phyloP scores from a whole-genome alignment of 2,113 vertebrate genomes.

The Apteryx owenii region DNA sequence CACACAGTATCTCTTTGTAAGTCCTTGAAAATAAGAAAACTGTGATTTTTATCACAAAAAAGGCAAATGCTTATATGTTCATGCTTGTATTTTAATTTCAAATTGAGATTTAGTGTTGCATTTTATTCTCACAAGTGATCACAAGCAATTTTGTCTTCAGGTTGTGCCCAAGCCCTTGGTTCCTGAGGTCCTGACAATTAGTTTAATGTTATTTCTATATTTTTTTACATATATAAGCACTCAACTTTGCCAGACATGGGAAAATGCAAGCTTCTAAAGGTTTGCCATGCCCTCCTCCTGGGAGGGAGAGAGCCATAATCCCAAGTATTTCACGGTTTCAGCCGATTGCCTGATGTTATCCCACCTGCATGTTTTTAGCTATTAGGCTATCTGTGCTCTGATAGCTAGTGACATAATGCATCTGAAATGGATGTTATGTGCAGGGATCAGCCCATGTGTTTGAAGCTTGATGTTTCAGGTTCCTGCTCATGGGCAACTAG shows the following conservation, averaged over 20 bases:
- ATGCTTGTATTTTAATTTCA: neutral
- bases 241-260: neutral
- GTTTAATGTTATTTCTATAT: neutral
- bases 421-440: accelerated
- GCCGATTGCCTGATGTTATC: neutral
- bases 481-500: neutral
- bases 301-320: neutral
- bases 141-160: neutral
- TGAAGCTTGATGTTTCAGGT: neutral
- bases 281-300: neutral
- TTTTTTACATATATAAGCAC: neutral
- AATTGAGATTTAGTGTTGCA: neutral
- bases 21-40: neutral
- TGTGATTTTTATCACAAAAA: neutral
- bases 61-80: neutral
- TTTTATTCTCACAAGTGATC: neutral
- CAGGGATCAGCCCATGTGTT: accelerated
- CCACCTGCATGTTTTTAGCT: neutral
- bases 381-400: neutral
- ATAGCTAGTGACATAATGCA: too few relatives aligned
- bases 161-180: neutral
- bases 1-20: neutral
- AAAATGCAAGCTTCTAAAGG: neutral
- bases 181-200: neutral
- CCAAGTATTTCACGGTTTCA: neutral